Percentiles rank a stretch among this genome's conserved stretches.
Evolutionary conservation across 2,113 vertebrate species (phyloP).

Genomic region (Gopherus evgoodei): DNA sequence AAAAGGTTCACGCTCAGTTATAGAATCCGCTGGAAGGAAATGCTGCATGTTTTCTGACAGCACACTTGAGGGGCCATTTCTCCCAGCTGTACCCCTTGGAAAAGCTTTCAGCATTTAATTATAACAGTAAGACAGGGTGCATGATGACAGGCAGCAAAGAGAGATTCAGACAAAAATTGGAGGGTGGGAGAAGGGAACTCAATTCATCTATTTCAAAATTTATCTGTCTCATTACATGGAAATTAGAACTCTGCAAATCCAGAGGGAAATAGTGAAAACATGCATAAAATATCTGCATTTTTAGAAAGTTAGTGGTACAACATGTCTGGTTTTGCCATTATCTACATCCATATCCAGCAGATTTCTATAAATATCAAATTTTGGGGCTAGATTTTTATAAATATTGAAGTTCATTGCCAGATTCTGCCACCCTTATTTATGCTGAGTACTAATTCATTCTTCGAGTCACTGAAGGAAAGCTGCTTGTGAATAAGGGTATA

Average conservation of each 20-base stretch:
- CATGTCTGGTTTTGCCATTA: neutral
- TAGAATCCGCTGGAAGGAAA: neutral
- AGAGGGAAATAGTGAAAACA: neutral
- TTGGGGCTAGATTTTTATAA: neutral
- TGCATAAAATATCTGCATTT: neutral
- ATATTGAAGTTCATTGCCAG: neutral
- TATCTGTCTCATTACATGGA: neutral
- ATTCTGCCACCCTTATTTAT: neutral
- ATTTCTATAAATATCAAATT: neutral
- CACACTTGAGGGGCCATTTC: neutral
- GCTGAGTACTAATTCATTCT: neutral
- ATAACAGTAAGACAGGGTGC: neutral
- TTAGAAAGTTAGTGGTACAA: neutral
- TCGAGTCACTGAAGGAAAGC: neutral
- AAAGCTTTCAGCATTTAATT: neutral
- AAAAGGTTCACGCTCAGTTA: neutral
- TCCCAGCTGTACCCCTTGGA: neutral
- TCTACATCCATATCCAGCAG: neutral
- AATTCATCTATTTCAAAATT: neutral
- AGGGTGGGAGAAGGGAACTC: neutral
- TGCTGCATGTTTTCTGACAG: neutral
- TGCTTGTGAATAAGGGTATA: slow-evolving; percentile 19
- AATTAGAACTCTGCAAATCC: neutral
- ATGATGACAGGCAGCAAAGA: neutral
- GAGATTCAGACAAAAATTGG: neutral